Percentiles rank a stretch among this genome's conserved stretches.
phyloP scores from a whole-genome alignment of 2,113 vertebrate genomes.

The Athene cunicularia region DNA sequence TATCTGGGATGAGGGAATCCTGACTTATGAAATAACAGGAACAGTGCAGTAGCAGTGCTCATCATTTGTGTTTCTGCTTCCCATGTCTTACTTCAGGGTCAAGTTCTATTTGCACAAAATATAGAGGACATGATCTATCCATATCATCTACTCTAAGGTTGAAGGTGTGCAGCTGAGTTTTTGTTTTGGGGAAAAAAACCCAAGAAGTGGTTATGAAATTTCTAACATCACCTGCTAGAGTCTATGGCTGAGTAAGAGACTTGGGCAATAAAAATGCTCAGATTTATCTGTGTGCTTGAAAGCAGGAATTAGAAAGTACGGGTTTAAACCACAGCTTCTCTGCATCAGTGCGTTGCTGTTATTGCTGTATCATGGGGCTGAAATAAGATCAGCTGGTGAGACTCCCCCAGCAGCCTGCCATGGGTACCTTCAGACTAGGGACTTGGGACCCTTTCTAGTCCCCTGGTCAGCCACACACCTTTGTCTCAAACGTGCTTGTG shows the following conservation, averaged over 20 bases:
- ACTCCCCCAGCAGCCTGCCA: neutral
- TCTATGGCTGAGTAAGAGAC: neutral
- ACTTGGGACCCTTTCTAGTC: neutral
- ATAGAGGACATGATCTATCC: neutral
- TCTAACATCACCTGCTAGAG: neutral
- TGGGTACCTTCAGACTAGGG: neutral
- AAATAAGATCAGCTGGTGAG: neutral
- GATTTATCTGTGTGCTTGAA: neutral
- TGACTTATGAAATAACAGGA: neutral
- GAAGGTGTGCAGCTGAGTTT: neutral
- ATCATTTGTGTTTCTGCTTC: neutral
- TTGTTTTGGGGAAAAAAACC: neutral
- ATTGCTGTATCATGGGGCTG: neutral
- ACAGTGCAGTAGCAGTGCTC: neutral
- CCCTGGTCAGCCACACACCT: neutral
- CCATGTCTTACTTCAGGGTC: neutral
- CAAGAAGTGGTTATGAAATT: neutral
- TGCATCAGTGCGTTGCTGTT: fast-evolving
- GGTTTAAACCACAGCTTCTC: neutral
- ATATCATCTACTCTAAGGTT: neutral
- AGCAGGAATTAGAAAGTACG: neutral
- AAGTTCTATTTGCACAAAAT: neutral
- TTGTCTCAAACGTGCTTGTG: neutral
- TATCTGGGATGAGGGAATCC: neutral
- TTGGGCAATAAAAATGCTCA: neutral